A percentile compares a stretch with the other conserved stretches of the same genome.
Evolutionary conservation across 2,888 invertebrate genomes (phyloP).

Genomic region (Ptychoptera contaminata): DNA sequence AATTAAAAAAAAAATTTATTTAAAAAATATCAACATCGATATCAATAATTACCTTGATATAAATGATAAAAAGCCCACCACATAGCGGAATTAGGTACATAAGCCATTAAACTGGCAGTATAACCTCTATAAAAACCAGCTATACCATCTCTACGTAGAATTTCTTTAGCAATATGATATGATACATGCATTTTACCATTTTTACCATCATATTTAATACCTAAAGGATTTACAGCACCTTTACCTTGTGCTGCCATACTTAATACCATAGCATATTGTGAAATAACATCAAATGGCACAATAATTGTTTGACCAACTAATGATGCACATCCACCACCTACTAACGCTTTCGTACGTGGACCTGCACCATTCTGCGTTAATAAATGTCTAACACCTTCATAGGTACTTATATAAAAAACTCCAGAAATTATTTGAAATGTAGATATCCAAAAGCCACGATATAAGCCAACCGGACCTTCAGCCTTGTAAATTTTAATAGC

Average conservation of each 20-base stretch:
- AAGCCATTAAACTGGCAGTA: slow-evolving; percentile 77
- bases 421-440: slow-evolving; percentile 75
- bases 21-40: too few species aligned
- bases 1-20: too few species aligned
- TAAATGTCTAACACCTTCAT: slow-evolving; percentile 77
- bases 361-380: slow-evolving; percentile 38
- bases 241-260: slow-evolving; percentile 39
- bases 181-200: slow-evolving; percentile 52
- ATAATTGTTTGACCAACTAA: slow-evolving; percentile 88
- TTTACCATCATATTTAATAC: slow-evolving; percentile 45
- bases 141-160: slow-evolving; percentile 68
- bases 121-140: slow-evolving; percentile 89
- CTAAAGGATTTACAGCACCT: slow-evolving; percentile 56
- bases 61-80: slow-evolving; percentile 95
- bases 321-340: slow-evolving; percentile 84
- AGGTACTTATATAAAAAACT: slow-evolving; percentile 85
- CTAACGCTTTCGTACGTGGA: slow-evolving; percentile 45
- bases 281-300: slow-evolving; percentile 91
- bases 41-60: slow-evolving; percentile 70
- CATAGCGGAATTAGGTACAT: slow-evolving; percentile 91
- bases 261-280: slow-evolving; percentile 92
- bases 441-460: slow-evolving; percentile 90
- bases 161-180: slow-evolving; percentile 55
- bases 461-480: slow-evolving; percentile 78
- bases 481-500: slow-evolving; percentile 67